These are phyloP conservation scores for Myiozetetes cayanensis DNA, from an alignment of 2,113 vertebrate species.

Conservation along the genomic window DNA sequence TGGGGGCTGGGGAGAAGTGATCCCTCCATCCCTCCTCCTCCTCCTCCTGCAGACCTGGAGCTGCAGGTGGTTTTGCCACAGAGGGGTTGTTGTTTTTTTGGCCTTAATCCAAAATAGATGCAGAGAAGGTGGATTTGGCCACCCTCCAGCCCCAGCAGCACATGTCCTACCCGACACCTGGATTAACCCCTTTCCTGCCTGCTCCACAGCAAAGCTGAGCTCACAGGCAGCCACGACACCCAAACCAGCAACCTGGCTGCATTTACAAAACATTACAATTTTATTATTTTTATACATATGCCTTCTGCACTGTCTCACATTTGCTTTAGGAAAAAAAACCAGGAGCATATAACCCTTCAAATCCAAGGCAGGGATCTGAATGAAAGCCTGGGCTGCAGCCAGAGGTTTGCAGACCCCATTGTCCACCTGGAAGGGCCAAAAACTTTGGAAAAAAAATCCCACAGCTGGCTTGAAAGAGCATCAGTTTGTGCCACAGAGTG, in stretches of 20 bases:
- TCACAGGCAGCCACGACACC: fast-evolving
- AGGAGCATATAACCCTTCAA: not conserved
- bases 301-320: not conserved
- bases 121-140: slow-evolving; percentile 35
- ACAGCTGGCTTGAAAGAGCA: not conserved
- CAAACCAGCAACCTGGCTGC: not conserved
- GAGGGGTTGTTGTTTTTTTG: not conserved
- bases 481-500: not conserved
- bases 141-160: slow-evolving; percentile 3
- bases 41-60: not conserved
- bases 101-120: slow-evolving; percentile 46
- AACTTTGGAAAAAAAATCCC: not conserved
- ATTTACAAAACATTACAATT: not conserved
- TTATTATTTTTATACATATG: not conserved
- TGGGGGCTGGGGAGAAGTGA: not conserved
- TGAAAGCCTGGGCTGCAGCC: not conserved
- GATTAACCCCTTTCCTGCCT: slow-evolving; percentile 6
- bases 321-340: not conserved
- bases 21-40: not conserved
- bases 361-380: not conserved
- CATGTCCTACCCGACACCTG: slow-evolving; percentile 21
- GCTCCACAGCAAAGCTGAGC: not conserved
- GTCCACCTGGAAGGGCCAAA: fast-evolving
- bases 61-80: slow-evolving; percentile 33
- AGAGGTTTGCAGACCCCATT: not conserved